These are phyloP conservation scores for Syngnathus rostellatus DNA, from an alignment of 2,797 vertebrate species.

Conservation along the genomic window DNA sequence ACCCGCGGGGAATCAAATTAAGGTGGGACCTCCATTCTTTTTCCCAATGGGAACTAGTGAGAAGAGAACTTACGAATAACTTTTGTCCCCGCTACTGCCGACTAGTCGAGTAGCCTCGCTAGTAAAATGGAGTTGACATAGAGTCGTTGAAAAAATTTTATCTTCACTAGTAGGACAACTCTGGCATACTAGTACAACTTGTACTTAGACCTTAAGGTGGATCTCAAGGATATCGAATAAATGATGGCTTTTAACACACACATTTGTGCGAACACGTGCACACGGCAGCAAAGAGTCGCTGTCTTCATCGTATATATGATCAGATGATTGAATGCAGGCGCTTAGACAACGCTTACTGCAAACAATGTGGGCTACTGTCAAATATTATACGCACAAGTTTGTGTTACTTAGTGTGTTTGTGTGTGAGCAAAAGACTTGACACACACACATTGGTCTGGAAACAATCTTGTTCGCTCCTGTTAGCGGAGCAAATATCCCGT, in stretches of 20 bases:
- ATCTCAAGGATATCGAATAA: no score
- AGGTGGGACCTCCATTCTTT: neutral
- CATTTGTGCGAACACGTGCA: neutral
- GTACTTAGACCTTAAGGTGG: no score
- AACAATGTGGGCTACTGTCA: constrained; percentile 20
- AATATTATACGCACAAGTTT: constrained; percentile 8
- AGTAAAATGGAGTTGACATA: no score
- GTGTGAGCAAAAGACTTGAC: constrained; percentile 14
- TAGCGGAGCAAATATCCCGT: constrained; percentile 50
- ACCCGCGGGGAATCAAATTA: neutral
- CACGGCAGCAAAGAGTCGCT: neutral
- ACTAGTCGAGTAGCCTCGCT: no score
- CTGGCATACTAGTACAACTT: neutral
- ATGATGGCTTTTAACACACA: neutral
- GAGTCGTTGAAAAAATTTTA: no score
- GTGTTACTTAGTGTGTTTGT: constrained; percentile 5
- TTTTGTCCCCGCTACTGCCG: neutral
- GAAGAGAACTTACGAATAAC: neutral
- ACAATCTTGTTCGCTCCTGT: constrained; percentile 53
- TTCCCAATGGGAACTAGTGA: neutral
- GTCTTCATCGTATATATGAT: constrained; percentile 1
- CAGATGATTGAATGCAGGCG: neutral
- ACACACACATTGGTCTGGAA: constrained; percentile 42
- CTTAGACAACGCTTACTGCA: constrained; percentile 8
- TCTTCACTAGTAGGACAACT: neutral